Base-by-base conservation (phyloP, 2,888 invertebrate species). In the Argyresthia goedartella region DNA sequence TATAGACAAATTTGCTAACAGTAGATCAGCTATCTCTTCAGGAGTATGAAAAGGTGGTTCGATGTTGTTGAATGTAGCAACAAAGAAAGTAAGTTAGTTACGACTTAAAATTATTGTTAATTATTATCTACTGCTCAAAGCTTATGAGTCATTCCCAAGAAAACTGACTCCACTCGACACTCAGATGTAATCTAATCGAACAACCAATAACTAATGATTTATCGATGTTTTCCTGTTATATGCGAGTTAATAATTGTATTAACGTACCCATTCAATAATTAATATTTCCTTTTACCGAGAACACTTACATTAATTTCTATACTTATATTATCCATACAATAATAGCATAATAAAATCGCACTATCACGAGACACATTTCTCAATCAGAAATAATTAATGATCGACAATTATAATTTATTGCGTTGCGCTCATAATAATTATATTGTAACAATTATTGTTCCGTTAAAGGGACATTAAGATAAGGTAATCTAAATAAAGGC, bases 391-490 rank as follows among this genome's bases (percentile, higher is more conserved):
- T 73, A 76, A 81, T 79, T 74, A 79, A 78, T 71, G 79, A 66
- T 57, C 54, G 67, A 68, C 68, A 50, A 60, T 60, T 59, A 69
- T 78, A 73, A 84, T 80, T 80, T 80, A 84, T 76, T 74, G 71
- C 57, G 58, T 58, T 25, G 25, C 61, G 64, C 69, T 70, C 71
- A 74, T 76, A 76, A 81, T 81, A 79, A 84, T 84, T 81, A 76
- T 80, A 81, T 69, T 81, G 78, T 82, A 73, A 81, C 78, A 79
- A 78, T 82, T 69, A 84, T 77, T 76, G 77, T 77, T 73, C 69
- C 71, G 72, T 78, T 73, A 78, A 68, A 62, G 64, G 67, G 63
- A 71, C 79, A 73, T 81, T 80, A 69, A 78, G 84, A 84, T 84
- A 81, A 55, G 51, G 50, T 59, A 58, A 59, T 63, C 56, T 47